Evolutionary conservation across 2,888 invertebrate genomes (phyloP), one percentile per base, ranked within the genome.

Genomic region (Hemistola chrysoprasaria): DNA sequence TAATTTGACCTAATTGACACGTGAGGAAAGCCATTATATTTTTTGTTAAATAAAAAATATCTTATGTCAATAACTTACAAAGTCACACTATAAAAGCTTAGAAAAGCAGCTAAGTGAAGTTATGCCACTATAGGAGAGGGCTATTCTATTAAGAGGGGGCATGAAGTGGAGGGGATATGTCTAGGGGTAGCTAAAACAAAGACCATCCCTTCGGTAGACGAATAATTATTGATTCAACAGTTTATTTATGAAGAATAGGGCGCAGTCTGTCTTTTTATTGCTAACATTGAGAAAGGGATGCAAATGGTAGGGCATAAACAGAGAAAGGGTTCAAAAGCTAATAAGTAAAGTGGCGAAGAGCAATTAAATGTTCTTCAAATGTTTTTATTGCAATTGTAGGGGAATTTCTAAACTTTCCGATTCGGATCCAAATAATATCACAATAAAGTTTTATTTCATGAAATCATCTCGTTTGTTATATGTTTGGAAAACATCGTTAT

Each of bases 171-270:
- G 65, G 74, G 72, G 64, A 55, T 59, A 46, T 59, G 60, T 56
- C 47, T 39, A 61, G 57, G 74, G 65, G 71, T 66, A 61, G 67
- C 61, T 76, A 70, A 79, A 82, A 83, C 81, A 81, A 81, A 71
- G 61, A 16, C 60, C 56, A 58, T 59, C 74, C 73, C 75, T 65
- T 65, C 40, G 31, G 38, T 27, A 38, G 38, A 31, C 35, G 40
- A 53, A 83, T 81, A 77, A 83, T 82, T 80, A 85, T 82, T 69
- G 78, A 73, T 68, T 73, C 68, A 52, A 65, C 70, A 70, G 71
- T 72, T 74, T 70, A 69, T 69, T 72, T 67, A 65, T 62, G 45
- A 53, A 66, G 64, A 69, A 65, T 61, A 58, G 62, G 67, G 70
- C 64, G 61, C 65, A 71, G 66, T 68, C 67, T 71, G 78, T 70